These are phyloP conservation scores for Rambutsinella grinnellia DNA, from an alignment of 2,888 invertebrate genomes.

Conservation along the genomic window DNA sequence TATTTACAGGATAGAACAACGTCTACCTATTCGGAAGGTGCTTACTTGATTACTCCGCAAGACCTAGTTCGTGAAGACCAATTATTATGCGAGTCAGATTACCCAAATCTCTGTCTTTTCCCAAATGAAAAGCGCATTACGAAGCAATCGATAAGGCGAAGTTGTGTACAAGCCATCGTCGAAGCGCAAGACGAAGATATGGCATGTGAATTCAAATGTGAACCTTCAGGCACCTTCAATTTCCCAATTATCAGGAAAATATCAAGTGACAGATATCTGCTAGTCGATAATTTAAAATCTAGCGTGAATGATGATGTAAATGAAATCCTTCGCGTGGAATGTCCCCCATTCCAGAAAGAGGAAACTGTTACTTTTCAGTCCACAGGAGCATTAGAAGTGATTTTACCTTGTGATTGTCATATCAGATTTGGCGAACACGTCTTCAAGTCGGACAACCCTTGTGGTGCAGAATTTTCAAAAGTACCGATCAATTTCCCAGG, in stretches of 20 bases:
- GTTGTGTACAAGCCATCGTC: constrained; percentile 31
- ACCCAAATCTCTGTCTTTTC: no score
- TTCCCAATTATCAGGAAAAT: constrained; percentile 36
- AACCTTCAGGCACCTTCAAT: constrained; percentile 20
- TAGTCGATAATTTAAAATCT: constrained; percentile 18
- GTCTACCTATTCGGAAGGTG: constrained; percentile 6
- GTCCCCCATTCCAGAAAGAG: constrained; percentile 44
- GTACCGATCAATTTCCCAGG: constrained; percentile 24
- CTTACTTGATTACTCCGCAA: no score
- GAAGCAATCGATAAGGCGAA: constrained; percentile 20
- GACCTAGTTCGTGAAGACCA: no score
- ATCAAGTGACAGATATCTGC: constrained; percentile 31
- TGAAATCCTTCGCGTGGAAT: constrained; percentile 28
- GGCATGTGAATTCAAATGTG: constrained; percentile 27
- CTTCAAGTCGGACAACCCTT: constrained; percentile 22
- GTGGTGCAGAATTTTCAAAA: constrained; percentile 46
- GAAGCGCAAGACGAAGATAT: constrained; percentile 34
- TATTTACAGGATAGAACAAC: constrained; percentile 9
- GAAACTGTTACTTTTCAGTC: constrained; percentile 31
- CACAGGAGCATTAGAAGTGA: constrained; percentile 30
- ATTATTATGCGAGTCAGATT: no score
- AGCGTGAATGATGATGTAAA: no score
- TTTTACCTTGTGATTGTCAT: constrained; percentile 45
- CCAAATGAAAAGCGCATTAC: background rate
- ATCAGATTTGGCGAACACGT: constrained; percentile 4